Conservation (phyloP, 2,888 invertebrate genomes). For the Uloborus plumipes region DNA sequence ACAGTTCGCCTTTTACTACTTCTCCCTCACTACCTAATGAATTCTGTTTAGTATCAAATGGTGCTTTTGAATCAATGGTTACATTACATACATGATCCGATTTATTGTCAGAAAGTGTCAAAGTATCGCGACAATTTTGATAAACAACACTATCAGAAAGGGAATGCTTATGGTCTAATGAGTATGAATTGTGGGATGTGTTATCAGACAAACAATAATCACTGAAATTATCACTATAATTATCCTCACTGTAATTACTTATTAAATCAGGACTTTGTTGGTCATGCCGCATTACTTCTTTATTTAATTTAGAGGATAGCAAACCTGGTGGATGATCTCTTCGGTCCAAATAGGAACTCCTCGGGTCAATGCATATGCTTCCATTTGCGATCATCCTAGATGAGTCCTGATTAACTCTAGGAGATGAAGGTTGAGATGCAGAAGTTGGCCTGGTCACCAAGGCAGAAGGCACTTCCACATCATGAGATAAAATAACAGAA, state of each 20-base stretch:
- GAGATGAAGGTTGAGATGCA: constrained; percentile 62
- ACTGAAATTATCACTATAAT: constrained; percentile 62
- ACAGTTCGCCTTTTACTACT: constrained; percentile 59
- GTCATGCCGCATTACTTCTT: constrained; percentile 49
- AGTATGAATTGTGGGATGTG: constrained; percentile 66
- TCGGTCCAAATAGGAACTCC: constrained; percentile 55
- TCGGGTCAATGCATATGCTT: constrained; percentile 60
- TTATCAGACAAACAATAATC: constrained; percentile 63
- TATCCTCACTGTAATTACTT: constrained; percentile 65
- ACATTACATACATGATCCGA: constrained; percentile 61
- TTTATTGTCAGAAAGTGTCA: constrained; percentile 56
- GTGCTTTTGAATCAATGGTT: constrained; percentile 64
- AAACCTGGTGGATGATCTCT: constrained; percentile 66
- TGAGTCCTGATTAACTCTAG: constrained; percentile 50
- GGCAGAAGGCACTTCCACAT: constrained; percentile 47
- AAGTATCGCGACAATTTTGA: constrained; percentile 58
- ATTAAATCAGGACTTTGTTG: constrained; percentile 64
- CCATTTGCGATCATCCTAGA: constrained; percentile 62
- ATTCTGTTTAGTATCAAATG: constrained; percentile 62
- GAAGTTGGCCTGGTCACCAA: constrained; percentile 53
- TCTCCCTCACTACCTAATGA: constrained; percentile 64
- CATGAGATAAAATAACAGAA: constrained; percentile 61
- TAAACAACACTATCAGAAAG: constrained; percentile 64
- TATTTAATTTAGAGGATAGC: constrained; percentile 63
- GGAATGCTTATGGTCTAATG: constrained; percentile 65